These are phyloP conservation scores for Spermophilus dauricus DNA, from an alignment of 2,113 vertebrate genomes.

Conservation along the genomic window DNA sequence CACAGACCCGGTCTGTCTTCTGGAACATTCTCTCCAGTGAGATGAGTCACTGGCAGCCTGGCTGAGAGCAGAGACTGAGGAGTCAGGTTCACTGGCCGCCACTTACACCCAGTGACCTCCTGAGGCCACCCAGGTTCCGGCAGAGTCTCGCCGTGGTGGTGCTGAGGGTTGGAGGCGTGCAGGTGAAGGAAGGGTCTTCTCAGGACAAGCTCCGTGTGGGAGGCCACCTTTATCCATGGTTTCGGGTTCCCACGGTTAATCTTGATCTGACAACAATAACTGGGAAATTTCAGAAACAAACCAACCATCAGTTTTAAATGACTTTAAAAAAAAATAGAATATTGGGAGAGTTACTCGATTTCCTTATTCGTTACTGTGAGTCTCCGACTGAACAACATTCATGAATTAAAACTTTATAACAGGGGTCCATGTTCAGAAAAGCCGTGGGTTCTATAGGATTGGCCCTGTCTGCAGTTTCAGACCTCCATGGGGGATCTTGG, in stretches of 20 bases:
- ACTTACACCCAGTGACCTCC: not conserved
- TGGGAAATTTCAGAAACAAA: not conserved
- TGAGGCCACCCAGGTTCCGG: accelerated
- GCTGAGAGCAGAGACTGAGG: not conserved
- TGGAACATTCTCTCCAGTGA: too few species aligned
- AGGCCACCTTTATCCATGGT: accelerated
- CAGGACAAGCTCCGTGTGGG: accelerated
- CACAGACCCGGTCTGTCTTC: accelerated
- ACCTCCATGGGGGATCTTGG: too few species aligned
- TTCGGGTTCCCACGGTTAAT: not conserved
- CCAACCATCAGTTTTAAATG: not conserved
- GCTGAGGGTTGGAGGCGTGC: too few species aligned
- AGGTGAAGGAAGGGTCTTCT: too few species aligned
- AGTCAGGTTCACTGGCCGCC: not conserved
- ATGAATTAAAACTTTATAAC: not conserved
- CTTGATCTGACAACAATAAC: not conserved
- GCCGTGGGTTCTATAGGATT: accelerated
- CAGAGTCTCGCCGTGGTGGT: accelerated
- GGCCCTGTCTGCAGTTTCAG: too few species aligned
- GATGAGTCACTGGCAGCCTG: too few species aligned
- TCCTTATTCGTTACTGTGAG: not conserved
- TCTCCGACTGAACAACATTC: not conserved
- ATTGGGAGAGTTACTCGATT: not conserved
- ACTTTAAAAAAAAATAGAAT: not conserved
- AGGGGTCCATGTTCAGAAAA: not conserved